Evolutionary conservation across 2,797 vertebrate species (phyloP).

Genomic region (Trematocara caparti): DNA sequence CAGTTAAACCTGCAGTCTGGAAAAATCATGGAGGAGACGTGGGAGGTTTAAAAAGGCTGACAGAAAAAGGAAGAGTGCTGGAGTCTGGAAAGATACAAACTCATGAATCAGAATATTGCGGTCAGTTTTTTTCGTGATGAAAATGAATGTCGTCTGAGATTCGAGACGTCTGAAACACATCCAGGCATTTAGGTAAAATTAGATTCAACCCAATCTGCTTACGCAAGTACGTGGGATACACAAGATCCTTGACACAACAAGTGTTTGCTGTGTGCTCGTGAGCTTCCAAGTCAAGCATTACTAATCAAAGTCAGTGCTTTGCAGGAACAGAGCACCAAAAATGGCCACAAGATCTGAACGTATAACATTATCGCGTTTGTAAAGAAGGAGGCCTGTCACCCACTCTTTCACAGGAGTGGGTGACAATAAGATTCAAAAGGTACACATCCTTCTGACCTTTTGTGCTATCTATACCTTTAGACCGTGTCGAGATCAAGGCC

Average conservation of each 20-base stretch:
- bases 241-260: neutral
- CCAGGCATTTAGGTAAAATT: neutral
- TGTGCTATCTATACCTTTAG: neutral
- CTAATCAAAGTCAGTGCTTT: neutral
- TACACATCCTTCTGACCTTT: neutral
- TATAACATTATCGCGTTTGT: neutral
- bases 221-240: neutral
- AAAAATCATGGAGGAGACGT: neutral
- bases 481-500: neutral
- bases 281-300: neutral
- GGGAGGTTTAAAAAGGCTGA: neutral
- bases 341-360: neutral
- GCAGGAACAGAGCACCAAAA: neutral
- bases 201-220: neutral
- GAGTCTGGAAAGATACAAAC: neutral
- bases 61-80: neutral
- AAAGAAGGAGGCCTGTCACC: neutral
- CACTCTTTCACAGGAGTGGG: neutral
- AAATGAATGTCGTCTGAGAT: neutral
- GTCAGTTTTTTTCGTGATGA: neutral
- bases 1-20: conserved; percentile 80
- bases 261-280: neutral
- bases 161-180: neutral
- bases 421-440: neutral
- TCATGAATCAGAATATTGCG: neutral